Evolutionary conservation across 2,888 invertebrate genomes (phyloP), one percentile per base, ranked within the genome.

Genomic region (Cantharis rufa): DNA sequence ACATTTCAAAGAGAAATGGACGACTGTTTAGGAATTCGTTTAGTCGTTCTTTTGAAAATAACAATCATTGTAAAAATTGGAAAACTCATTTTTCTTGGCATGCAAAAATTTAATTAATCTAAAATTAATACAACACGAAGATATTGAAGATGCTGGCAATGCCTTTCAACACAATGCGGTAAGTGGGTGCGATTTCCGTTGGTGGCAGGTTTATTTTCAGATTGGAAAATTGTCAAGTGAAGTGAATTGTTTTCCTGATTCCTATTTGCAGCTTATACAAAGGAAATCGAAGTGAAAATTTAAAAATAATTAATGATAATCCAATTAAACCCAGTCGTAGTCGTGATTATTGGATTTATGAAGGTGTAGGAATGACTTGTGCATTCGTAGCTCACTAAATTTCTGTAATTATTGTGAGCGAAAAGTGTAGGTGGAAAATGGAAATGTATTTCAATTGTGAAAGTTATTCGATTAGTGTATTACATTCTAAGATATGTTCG

Each of bases 291-390:
- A 48, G 48, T 48, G 48, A n/a, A 48, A 48, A 48, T 15, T 21
- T 21, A 21, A 15, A 75, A 70, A 72, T 76, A 76, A 76, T 76
- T 70, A 70, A n/a, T 21, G 15, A 61, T 69, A 24, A 69, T 27
- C 69, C 76, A 76, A 76, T 76, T 76, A 76, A 76, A 76, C 64
- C 61, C 16, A 16, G 72, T 69, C 69, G 21, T 70, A 16, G 72
- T 69, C 69, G 21, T 70, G 72, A 72, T 72, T 72, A 76, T 68
- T 72, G 72, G 69, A 27, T 72, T 62, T 69, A 62, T 62, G 28
- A 48, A 61, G 70, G 15, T 74, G 64, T 66, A 71, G 21, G 71
- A 62, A 64, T 70, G 70, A 66, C 27, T 62, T 62, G 62, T 21
- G 48, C 48, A 48, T 48, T 48, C 48, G n/a, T 48, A n/a, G 48